These are phyloP conservation scores for Folsomia manolachei DNA, from an alignment of 2,888 invertebrate genomes.

Conservation along the genomic window DNA sequence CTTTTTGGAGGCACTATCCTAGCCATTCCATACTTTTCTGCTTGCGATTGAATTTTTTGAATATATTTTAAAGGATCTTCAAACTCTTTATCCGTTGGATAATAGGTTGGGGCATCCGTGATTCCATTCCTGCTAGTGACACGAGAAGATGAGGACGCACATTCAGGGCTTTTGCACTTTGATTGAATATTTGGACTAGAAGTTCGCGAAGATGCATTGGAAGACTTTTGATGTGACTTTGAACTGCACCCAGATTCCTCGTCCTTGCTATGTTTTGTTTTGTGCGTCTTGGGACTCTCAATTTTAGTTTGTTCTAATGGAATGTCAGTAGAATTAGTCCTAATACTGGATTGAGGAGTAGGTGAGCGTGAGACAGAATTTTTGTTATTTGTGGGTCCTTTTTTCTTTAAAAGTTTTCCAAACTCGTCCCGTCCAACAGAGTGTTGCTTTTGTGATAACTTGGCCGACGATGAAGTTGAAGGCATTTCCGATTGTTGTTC, in stretches of 20 bases:
- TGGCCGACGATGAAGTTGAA: background rate
- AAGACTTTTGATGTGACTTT: background rate
- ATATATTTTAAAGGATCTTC: slow-evolving; percentile 81
- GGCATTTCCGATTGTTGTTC: no score
- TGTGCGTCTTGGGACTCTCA: background rate
- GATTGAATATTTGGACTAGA: slow-evolving; percentile 10
- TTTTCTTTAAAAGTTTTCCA: background rate
- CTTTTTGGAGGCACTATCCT: slow-evolving; percentile 77
- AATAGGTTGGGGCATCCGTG: slow-evolving; percentile 72
- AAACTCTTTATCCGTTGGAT: slow-evolving; percentile 79
- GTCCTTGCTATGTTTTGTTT: background rate
- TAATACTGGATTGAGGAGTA: background rate
- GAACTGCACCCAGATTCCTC: background rate
- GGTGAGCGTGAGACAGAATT: background rate
- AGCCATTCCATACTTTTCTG: slow-evolving; percentile 80
- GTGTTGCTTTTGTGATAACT: background rate
- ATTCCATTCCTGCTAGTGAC: slow-evolving; percentile 8
- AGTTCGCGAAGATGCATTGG: background rate
- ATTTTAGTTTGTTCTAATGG: background rate
- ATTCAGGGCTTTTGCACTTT: background rate
- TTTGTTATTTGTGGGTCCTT: background rate
- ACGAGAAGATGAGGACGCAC: no score
- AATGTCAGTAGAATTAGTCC: background rate
- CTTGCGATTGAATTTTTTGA: slow-evolving; percentile 70
- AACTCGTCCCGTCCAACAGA: background rate